phyloP scores from a whole-genome alignment of 2,888 invertebrate genomes.

The Achlya flavicornis region DNA sequence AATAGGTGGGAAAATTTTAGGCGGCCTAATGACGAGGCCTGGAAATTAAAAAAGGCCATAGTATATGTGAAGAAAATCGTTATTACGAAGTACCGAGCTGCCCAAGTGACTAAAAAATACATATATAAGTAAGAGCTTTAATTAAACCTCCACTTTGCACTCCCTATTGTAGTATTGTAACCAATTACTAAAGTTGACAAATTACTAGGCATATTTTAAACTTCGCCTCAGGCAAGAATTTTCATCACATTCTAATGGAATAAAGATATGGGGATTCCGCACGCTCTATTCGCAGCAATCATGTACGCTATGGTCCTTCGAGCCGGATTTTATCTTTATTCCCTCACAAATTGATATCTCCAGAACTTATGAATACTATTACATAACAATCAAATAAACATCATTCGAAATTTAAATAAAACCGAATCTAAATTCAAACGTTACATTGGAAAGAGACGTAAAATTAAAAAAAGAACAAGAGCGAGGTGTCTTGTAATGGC shows the following conservation, averaged over 20 bases:
- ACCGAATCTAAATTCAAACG: slow-evolving; percentile 48
- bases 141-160: too few species aligned
- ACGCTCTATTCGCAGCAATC: slow-evolving; percentile 5
- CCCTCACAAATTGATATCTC: slow-evolving; percentile 12
- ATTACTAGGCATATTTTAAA: neutral
- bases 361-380: slow-evolving; percentile 22
- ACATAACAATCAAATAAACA: slow-evolving; percentile 32
- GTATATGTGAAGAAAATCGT: too few species aligned
- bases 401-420: slow-evolving; percentile 49
- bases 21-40: neutral
- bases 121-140: too few species aligned
- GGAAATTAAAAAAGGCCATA: too few species aligned
- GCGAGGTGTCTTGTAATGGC: slow-evolving; percentile 20
- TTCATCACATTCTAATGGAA: slow-evolving; percentile 1
- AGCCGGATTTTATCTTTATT: slow-evolving; percentile 8
- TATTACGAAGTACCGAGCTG: too few species aligned
- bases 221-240: neutral
- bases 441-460: slow-evolving; percentile 34
- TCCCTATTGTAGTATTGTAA: too few species aligned
- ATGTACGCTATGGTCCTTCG: slow-evolving; percentile 7
- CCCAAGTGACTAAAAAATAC: too few species aligned
- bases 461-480: slow-evolving; percentile 24
- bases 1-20: neutral
- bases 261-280: neutral
- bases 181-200: neutral